Evolutionary conservation across 2,888 invertebrate species (phyloP), one percentile per base, ranked within the genome.

Genomic region (Nomada goodeniana): DNA sequence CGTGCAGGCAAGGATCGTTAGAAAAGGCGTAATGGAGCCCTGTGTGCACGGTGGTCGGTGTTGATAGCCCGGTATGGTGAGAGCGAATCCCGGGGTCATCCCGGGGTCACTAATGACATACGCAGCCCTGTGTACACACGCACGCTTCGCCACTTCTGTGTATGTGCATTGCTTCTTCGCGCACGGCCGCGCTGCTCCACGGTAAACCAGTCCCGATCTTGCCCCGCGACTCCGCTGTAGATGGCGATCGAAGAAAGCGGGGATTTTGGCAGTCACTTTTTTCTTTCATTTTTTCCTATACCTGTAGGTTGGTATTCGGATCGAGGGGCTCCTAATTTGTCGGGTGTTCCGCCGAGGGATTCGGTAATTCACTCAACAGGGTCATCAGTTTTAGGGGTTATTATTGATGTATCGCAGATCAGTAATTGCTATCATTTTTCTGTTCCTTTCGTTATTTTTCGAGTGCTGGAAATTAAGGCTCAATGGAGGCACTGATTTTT

Each of bases 101-200:
- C 80, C 84, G 86, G 91, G 91, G 91, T 93, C 93, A 90, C 91
- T 93, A 93, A 93, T 93, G 93, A 93, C 93, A 93, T 91, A 92
- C 90, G 92, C 90, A 89, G 89, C 82, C 85, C 71, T 72, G 76
- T 73, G 63, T 72, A 85, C 77, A 73, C 78, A 80, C 78, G 59
- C 75, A 63, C 63, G 64, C 61, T 29, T 57, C 50, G 69, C 11
- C 70, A 23, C 23, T 42, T 26, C 1, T 59, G 61, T 73, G 52
- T 63, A n/a, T 44, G 36, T 36, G 1, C 36, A 36, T 13, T 11
- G 71, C 55, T 55, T 44, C n/a, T 69, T 20, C 67, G 4, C 50
- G 44, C 23, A 36, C 5, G 9, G 47, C 15, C 53, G 42, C 59
- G 23, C 42, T 47, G 36, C 60, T 60, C 64, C 29, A 11, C 42